These are phyloP conservation scores for Metallyticus violacea DNA, from an alignment of 2,888 invertebrate species.

Conservation along the genomic window DNA sequence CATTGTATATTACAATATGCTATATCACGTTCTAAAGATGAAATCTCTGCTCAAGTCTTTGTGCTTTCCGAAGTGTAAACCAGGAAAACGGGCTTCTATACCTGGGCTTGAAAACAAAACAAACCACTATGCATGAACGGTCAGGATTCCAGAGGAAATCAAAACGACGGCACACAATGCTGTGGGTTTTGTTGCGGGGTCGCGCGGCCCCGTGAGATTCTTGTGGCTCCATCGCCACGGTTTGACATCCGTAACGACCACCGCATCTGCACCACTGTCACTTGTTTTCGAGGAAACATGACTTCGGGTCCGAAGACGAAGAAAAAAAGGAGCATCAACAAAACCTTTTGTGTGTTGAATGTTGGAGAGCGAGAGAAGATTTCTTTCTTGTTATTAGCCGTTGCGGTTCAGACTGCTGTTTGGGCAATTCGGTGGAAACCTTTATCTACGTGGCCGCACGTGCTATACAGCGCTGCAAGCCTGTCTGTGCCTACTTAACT, in stretches of 20 bases:
- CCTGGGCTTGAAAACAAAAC: neutral
- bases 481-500: neutral
- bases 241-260: neutral
- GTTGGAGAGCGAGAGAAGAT: neutral
- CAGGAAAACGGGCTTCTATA: neutral
- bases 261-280: neutral
- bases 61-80: no score
- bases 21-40: no score
- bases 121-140: neutral
- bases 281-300: constrained; percentile 12
- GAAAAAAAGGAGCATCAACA: neutral
- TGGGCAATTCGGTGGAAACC: neutral
- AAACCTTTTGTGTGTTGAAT: neutral
- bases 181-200: neutral
- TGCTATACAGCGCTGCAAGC: neutral
- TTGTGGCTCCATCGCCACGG: neutral
- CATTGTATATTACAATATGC: no score
- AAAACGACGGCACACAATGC: neutral
- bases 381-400: neutral
- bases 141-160: neutral
- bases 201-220: neutral
- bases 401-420: neutral
- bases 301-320: neutral
- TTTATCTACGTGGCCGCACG: neutral
- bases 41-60: no score